Evolutionary conservation across 2,888 invertebrate genomes (phyloP).

Genomic region (Dugesia japonica): DNA sequence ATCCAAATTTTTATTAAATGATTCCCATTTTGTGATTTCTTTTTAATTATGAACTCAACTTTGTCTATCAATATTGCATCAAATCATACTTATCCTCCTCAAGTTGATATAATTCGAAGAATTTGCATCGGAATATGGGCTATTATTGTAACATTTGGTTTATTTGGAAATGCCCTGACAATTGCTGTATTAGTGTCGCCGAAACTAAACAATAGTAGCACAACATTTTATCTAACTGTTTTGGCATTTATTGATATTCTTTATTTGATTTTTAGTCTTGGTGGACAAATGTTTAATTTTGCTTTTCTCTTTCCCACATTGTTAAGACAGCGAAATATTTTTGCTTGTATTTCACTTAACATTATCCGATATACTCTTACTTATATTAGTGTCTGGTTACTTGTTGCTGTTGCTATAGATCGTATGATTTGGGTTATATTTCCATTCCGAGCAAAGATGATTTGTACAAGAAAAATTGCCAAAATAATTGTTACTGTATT

Average conservation of each 20-base stretch:
- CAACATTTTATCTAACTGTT: conserved; percentile 26
- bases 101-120: not conserved
- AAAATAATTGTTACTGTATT: conserved; percentile 21
- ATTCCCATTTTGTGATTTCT: too few species aligned
- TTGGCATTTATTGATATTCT: conserved; percentile 29
- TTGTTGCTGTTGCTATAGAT: conserved; percentile 26
- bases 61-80: too few species aligned
- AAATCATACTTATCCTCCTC: not conserved
- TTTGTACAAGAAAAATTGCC: conserved; percentile 23
- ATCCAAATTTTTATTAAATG: too few species aligned
- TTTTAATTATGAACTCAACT: too few species aligned
- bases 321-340: not conserved
- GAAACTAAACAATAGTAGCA: conserved; percentile 28
- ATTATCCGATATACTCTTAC: conserved; percentile 1
- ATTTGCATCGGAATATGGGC: conserved; percentile 27
- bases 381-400: conserved; percentile 32
- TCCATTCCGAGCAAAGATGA: conserved; percentile 30
- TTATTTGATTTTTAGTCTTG: conserved; percentile 25
- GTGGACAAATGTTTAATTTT: conserved; percentile 21
- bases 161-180: conserved; percentile 30
- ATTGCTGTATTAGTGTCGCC: conserved; percentile 1
- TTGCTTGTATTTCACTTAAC: not conserved
- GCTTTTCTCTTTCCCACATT: conserved; percentile 21
- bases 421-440: conserved; percentile 32
- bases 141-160: conserved; percentile 21